Conservation (phyloP, 1,140 invertebrate species). For the Zaprionus nigranus region DNA sequence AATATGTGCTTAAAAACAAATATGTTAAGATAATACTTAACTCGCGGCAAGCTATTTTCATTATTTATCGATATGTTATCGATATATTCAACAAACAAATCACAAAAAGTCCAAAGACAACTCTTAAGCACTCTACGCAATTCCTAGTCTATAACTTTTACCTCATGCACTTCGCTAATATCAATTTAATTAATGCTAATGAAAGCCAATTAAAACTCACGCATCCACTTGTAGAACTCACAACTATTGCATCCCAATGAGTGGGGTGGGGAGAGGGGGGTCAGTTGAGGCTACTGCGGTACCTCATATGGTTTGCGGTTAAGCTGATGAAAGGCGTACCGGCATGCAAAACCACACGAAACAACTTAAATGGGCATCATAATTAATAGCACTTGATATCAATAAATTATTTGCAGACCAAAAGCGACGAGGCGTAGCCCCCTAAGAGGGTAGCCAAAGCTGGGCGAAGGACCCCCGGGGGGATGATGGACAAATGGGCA, state of each 20-base stretch:
- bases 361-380: slow-evolving; percentile 57
- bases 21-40: no score
- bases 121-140: no score
- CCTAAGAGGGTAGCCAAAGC: neutral
- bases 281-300: neutral
- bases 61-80: no score
- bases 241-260: neutral
- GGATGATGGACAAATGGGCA: neutral
- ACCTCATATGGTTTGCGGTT: slow-evolving; percentile 13
- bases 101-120: no score
- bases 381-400: slow-evolving; percentile 78
- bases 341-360: slow-evolving; percentile 13
- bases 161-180: neutral
- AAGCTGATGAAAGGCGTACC: neutral
- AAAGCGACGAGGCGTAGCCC: slow-evolving; percentile 25
- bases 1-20: no score
- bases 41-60: no score
- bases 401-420: slow-evolving; percentile 69
- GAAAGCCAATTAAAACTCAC: neutral
- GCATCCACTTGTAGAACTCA: neutral
- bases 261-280: no score
- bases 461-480: neutral
- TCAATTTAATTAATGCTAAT: neutral
- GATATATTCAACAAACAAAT: no score
- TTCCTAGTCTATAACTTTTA: neutral